Percentiles rank a stretch among this genome's conserved stretches.
phyloP scores from a whole-genome alignment of 2,888 invertebrate genomes.

The Gnatocerus cornutus region DNA sequence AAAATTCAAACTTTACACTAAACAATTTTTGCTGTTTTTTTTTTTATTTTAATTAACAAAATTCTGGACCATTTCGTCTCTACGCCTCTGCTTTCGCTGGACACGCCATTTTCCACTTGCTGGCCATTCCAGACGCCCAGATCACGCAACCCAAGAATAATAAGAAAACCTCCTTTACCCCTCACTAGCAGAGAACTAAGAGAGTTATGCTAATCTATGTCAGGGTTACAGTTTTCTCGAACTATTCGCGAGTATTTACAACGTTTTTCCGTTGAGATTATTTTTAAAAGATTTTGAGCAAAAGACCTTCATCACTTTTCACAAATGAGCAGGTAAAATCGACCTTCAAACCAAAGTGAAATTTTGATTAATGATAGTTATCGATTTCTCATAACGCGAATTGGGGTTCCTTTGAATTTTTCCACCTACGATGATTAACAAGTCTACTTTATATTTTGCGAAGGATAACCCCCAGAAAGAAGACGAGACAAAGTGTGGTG shows the following conservation, averaged over 20 bases:
- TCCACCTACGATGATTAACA: constrained; percentile 17
- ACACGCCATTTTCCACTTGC: constrained; percentile 70
- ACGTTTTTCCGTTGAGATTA: background rate
- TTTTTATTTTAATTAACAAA: too few species aligned
- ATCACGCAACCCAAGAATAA: constrained; percentile 66
- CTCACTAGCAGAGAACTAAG: constrained; percentile 51
- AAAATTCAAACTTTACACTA: too few species aligned
- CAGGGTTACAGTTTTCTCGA: constrained; percentile 53
- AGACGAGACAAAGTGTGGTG: constrained; percentile 3
- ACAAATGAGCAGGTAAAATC: background rate
- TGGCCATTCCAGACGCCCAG: constrained; percentile 63
- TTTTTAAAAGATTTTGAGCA: too few species aligned
- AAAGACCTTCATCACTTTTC: too few species aligned
- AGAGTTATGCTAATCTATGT: constrained; percentile 51
- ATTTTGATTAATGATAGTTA: constrained; percentile 52
- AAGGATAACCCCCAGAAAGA: background rate
- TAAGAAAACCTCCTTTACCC: constrained; percentile 58
- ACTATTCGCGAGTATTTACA: background rate
- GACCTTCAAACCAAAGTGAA: constrained; percentile 50
- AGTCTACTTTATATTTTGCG: background rate
- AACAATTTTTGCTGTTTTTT: too few species aligned
- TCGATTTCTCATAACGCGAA: constrained; percentile 47
- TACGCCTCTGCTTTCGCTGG: constrained; percentile 65
- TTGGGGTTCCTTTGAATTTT: constrained; percentile 12
- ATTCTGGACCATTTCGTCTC: background rate